Evolutionary conservation across 1,140 invertebrate species (phyloP), one percentile per base, ranked within the genome.

Genomic region (Orius laevigatus): DNA sequence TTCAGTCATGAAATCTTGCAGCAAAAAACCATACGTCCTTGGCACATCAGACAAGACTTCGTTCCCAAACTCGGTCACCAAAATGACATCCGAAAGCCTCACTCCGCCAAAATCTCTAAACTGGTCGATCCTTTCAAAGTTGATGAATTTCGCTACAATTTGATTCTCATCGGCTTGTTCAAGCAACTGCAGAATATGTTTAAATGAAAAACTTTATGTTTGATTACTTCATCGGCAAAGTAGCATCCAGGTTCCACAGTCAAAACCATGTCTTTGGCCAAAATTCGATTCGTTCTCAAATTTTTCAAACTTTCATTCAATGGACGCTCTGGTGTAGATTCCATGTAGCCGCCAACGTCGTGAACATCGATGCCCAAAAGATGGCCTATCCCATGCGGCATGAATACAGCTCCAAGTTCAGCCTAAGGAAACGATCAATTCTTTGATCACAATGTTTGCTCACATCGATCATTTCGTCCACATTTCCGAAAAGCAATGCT

Each of bases 201-300:
- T 25, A 25, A 25, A 25, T 4, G 8, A 8, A 25, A 25, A 25
- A 25, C 8, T 25, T 25, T 25, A 25, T 8, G 8, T 25, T 25
- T 25, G n/a, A n/a, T 31, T 12, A 31, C 20, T 32, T 33, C 8
- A 58, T 88, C 78, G 57, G 94, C 88, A 58, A 97, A 97, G 62
- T 97, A 98, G 64, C 91, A 92, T 19, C 95, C 85, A 20, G 92
- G 95, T 62, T 98, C 95, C 36, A 98, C 78, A 11, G 95, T 98
- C 1, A 99, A 65, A 12, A 90, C 76, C 95, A 99, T 98, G 52
- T 82, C 78, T 31, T 79, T 66, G 48, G 75, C 59, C n/a, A 99
- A 68, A 5, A 64, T 63, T 4, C 95, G 70, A 0, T 82, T 80
- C 1, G 87, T 97, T 55, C 95, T 72, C 40, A 98, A 68, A 48